Conservation (phyloP, 2,888 invertebrate genomes). For the Drosophila mimica region DNA sequence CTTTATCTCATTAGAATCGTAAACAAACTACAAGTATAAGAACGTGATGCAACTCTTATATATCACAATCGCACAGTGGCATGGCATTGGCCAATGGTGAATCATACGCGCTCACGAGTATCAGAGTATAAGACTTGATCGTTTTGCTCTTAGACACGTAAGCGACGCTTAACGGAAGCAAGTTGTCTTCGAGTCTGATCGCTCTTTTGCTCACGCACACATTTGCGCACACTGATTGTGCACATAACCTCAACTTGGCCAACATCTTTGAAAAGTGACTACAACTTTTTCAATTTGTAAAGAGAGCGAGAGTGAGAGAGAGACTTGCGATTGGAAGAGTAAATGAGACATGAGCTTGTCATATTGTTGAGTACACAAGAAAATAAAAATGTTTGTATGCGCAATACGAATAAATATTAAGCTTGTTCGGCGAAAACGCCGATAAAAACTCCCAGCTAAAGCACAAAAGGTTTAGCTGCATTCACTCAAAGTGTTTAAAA, state of each 20-base stretch:
- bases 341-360: constrained; percentile 1
- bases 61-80: neutral
- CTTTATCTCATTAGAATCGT: neutral
- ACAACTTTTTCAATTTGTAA: neutral
- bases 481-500: neutral
- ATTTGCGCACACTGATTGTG: neutral
- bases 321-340: neutral
- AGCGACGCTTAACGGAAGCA: constrained; percentile 1
- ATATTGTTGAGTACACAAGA: neutral
- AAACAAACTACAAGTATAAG: constrained; percentile 20
- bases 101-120: constrained; percentile 15
- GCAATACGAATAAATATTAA: neutral
- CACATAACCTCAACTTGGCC: constrained; percentile 64
- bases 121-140: constrained; percentile 20
- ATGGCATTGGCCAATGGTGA: constrained; percentile 11
- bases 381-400: neutral
- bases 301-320: neutral
- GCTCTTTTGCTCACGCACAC: constrained; percentile 18
- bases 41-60: constrained; percentile 9
- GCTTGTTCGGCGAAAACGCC: neutral
- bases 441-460: neutral
- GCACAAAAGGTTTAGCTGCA: neutral
- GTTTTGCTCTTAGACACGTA: constrained; percentile 26
- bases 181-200: constrained; percentile 19
- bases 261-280: constrained; percentile 31